Base-by-base conservation (phyloP, 2,797 vertebrate species). In the Thunnus albacares region DNA sequence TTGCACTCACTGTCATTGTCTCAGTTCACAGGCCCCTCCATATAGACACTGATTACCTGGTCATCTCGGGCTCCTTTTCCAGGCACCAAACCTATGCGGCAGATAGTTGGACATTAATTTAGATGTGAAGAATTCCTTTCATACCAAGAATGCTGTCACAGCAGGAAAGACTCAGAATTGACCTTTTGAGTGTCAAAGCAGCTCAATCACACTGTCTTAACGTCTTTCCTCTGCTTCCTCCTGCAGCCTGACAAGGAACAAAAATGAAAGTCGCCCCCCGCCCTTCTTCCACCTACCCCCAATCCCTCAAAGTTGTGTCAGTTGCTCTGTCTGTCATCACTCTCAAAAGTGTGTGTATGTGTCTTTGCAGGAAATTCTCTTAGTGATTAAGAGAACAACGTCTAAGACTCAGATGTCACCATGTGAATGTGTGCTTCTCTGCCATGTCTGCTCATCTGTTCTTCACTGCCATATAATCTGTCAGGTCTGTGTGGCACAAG, bases 151-250 rank as follows among this genome's bases (percentile, higher is more conserved):
- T 11, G 68, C 78, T 76, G 80, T 72, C 64, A 38, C 71, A 63
- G 83, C 53, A 85, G 69, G 78, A 79, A 77, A 11, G 41, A 88
- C 60, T 80, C 81, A 82, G 80, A 82, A 35, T 52, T 78, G 85
- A 93, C 90, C 90, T 91, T 92, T 87, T 11, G 65, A 67, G 59
- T 78, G 82, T 86, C 80, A 81, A 53, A 73, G 75, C 47, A 56
- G 73, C 87, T 91, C 88, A 73, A 75, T 89, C 87, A 80, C 74
- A 58, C 70, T 43, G 72, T 86, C 82, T 86, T 52, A 72, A 49
- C 49, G 5, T 64, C 69, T 82, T 76, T 77, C 68, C 71, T 80
- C 64, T 61, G 45, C 71, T 74, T 85, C 49, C 59, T 85, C 67
- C 82, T 72, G 70, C 33, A 70, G 73, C 64, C 35, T 81, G 68